Base-by-base conservation (phyloP, 2,888 invertebrate genomes). In the Patella pellucida region DNA sequence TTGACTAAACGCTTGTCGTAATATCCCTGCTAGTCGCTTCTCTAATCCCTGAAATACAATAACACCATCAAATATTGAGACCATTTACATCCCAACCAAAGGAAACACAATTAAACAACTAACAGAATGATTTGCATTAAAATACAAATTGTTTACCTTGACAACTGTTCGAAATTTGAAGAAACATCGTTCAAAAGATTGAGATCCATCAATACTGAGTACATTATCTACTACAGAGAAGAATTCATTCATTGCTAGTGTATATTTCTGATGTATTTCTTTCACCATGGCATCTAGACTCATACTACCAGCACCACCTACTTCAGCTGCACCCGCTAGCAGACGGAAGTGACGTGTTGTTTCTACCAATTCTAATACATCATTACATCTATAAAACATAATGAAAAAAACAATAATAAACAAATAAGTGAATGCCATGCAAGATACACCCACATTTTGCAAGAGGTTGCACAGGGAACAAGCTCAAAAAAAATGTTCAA, bases 341-440 rank as follows among this genome's bases (percentile, higher is more conserved):
- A 90, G 83, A 9, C 89, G 85, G 84, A 91, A 91, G 80, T 91
- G 91, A 23, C 88, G 82, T 0, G 90, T 90, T 3, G 90, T 91
- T 79, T 91, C 90, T 14, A 91, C 89, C 19, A 91, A 85, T 75
- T 91, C 91, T 69, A 90, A 84, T 3, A 90, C 90, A 85, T 91
- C 91, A 82, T 91, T 91, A 79, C 91, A 91, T 74, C 91, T 90
- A 81, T 9, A 74, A 76, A 68, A 68, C 73, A 52, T 50, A 52
- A 68, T 7, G 23, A 62, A 41, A 9, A 41, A 9, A 41, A 41
- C 0, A 41, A 9, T 41, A 41, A 41, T 9, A 41, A 41, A 41
- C 7, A 41, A 41, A 7, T 9, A 41, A 41, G 41, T 41, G 41
- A 9, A 9, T 41, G 41, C 9, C 41, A 41, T 41, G 41, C 41